These are phyloP conservation scores for Ianthella basta DNA, from an alignment of 37 sponge, comb jelly and placozoan species.

Conservation along the genomic window DNA sequence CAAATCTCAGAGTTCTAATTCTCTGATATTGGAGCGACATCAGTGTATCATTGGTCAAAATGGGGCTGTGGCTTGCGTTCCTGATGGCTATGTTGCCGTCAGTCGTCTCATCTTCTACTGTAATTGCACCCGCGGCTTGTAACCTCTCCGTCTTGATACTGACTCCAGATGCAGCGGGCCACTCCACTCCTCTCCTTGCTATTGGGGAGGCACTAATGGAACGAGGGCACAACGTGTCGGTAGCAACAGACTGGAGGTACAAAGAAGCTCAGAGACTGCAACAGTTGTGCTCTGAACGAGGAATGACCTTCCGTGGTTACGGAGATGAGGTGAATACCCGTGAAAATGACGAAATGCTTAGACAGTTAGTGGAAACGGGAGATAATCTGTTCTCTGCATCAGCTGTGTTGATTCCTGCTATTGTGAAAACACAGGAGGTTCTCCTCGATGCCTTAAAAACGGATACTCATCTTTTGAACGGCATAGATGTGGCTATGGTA, in stretches of 20 bases:
- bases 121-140: too few relatives aligned
- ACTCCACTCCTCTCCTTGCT: constrained; percentile 8
- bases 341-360: neutral
- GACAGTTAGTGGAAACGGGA: too few relatives aligned
- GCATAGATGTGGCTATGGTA: neutral
- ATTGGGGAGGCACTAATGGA: constrained; percentile 59
- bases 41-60: too few relatives aligned
- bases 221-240: constrained; percentile 58
- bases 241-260: neutral
- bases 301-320: too few relatives aligned
- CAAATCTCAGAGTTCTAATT: too few relatives aligned
- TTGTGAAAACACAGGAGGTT: neutral
- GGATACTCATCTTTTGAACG: neutral
- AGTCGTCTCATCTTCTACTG: too few relatives aligned
- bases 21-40: too few relatives aligned
- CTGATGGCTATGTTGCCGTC: too few relatives aligned
- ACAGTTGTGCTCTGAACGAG: too few relatives aligned
- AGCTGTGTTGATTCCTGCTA: neutral
- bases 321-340: neutral
- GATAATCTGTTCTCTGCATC: neutral
- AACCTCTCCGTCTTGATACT: constrained; percentile 47
- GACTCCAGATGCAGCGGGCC: constrained; percentile 18
- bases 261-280: too few relatives aligned
- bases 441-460: neutral
- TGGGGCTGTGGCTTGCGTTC: too few relatives aligned